Percentiles rank a stretch among this genome's conserved stretches.
These are phyloP conservation scores for Gephyroberyx darwinii DNA, from an alignment of 2,797 vertebrate genomes.

Conservation along the genomic window DNA sequence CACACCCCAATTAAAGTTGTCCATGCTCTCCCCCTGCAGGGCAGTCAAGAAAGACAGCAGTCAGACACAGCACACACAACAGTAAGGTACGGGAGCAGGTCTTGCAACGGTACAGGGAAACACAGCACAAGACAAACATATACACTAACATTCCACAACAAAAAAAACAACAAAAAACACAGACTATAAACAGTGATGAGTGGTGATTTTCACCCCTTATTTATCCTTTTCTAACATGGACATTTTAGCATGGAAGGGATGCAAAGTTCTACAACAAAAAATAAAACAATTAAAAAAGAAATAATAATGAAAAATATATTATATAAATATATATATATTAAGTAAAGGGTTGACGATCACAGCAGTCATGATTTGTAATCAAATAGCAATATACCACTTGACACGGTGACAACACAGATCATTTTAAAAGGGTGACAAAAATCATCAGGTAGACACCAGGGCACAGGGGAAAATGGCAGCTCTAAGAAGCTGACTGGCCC, in stretches of 20 bases:
- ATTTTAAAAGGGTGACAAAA: constrained; percentile 18
- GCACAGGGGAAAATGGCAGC: constrained; percentile 12
- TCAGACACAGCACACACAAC: constrained; percentile 13
- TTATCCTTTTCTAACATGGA: background rate
- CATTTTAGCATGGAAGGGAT: constrained; percentile 32
- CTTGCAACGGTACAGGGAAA: constrained; percentile 10
- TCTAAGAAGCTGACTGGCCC: constrained; percentile 41
- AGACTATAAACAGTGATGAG: background rate
- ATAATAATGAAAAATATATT: constrained; percentile 30
- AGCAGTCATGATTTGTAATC: constrained; percentile 31
- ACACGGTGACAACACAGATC: constrained; percentile 31
- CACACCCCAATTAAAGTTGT: constrained; percentile 99
- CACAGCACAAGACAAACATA: constrained; percentile 23
- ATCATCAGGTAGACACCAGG: constrained; percentile 35
- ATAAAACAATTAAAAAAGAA: too few relatives aligned
- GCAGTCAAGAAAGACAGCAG: constrained; percentile 30
- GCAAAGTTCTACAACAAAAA: constrained; percentile 10
- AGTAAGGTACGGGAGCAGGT: too few relatives aligned
- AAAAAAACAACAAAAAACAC: constrained; percentile 4
- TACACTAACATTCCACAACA: constrained; percentile 17
- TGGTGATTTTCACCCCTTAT: constrained; percentile 4
- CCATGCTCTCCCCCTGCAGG: constrained; percentile 97
- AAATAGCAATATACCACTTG: constrained; percentile 13
- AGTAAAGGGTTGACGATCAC: constrained; percentile 44
- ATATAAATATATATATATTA: too few relatives aligned